phyloP scores from a whole-genome alignment of 2,797 vertebrate species.

The Enteromius thamalakanensis region DNA sequence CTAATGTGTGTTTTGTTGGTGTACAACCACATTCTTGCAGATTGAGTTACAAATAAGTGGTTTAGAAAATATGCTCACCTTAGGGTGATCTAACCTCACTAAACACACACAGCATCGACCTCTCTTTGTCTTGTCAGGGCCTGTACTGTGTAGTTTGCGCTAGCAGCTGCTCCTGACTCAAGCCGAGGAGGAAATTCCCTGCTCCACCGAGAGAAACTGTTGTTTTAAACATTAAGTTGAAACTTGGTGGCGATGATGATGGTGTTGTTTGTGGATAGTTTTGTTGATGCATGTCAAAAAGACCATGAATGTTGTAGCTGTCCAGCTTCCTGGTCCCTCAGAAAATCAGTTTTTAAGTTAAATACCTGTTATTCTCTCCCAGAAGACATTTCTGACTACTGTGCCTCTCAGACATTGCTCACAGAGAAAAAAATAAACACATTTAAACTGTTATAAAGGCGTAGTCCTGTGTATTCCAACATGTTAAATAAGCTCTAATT shows the following conservation, averaged over 20 bases:
- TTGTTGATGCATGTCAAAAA: neutral
- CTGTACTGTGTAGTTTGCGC: conserved; percentile 35
- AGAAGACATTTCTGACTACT: conserved; percentile 1
- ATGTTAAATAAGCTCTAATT: conserved; percentile 56
- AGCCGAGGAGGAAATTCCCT: conserved; percentile 10
- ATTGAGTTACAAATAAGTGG: conserved; percentile 25
- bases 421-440: conserved; percentile 31
- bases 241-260: neutral
- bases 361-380: conserved; percentile 2
- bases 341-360: conserved; percentile 1
- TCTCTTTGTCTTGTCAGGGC: conserved; percentile 40
- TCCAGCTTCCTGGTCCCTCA: neutral
- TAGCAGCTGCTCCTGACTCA: conserved; percentile 56
- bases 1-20: conserved; percentile 1
- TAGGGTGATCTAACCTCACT: conserved; percentile 22
- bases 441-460: conserved; percentile 37
- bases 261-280: neutral
- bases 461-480: conserved; percentile 31
- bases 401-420: conserved; percentile 25
- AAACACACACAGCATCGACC: conserved; percentile 35
- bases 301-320: neutral
- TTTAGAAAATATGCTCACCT: conserved; percentile 23
- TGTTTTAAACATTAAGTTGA: neutral
- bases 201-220: neutral
- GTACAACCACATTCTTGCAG: conserved; percentile 30